A percentile compares a stretch with the other conserved stretches of the same genome.
Evolutionary conservation across 2,797 vertebrate genomes (phyloP).

Genomic region (Mallotus villosus): DNA sequence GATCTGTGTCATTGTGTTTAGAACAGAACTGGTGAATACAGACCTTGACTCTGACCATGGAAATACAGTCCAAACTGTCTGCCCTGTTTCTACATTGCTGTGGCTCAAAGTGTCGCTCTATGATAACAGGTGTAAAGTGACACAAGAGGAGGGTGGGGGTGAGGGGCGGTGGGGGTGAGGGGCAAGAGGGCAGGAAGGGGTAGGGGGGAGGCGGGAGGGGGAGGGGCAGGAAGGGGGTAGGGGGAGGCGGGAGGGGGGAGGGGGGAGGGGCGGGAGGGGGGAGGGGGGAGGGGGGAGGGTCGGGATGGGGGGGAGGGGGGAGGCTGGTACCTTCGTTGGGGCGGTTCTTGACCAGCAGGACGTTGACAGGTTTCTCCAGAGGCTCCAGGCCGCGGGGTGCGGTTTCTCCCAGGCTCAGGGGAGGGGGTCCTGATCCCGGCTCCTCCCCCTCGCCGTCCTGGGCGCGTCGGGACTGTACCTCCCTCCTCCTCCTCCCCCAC

Average conservation of each 20-base stretch:
- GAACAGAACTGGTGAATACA: no score
- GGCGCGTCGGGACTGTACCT: conserved; percentile 33
- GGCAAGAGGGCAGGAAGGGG: not conserved
- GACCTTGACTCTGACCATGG: no score
- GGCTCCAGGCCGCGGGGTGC: conserved; percentile 57
- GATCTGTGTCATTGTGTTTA: no score
- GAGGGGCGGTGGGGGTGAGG: no score
- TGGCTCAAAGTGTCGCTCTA: no score
- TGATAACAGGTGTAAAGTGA: no score
- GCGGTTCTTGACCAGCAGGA: conserved; percentile 87
- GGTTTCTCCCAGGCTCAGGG: conserved; percentile 55
- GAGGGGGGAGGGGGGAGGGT: not conserved
- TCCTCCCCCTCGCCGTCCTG: conserved; percentile 63
- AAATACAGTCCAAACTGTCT: no score
- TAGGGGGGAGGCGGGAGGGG: not conserved
- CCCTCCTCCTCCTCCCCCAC: conserved; percentile 43
- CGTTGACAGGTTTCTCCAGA: conserved; percentile 78
- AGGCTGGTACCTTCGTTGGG: conserved; percentile 80
- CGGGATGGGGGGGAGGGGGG: not conserved
- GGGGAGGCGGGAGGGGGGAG: not conserved
- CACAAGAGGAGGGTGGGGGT: no score
- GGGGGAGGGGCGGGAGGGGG: not conserved
- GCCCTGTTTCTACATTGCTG: no score
- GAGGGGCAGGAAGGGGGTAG: no score
- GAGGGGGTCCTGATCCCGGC: conserved; percentile 81